Evolutionary conservation across 2,113 vertebrate species (phyloP), one percentile per base, ranked within the genome.

Genomic region (Dromaius novaehollandiae): DNA sequence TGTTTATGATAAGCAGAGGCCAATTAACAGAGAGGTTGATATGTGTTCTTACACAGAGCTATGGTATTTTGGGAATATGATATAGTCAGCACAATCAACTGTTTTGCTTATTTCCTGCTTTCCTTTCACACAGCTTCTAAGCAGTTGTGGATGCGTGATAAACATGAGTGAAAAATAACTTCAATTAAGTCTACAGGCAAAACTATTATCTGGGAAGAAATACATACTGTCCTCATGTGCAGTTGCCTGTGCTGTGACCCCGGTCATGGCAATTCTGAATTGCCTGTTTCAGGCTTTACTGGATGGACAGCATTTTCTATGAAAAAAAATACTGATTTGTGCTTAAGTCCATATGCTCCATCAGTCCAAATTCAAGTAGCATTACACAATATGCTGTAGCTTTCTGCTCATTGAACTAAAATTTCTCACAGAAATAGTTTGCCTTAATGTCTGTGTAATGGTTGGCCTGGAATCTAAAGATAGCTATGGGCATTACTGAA

Each of bases 61-160:
- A 20, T 28, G n/a, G 51, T 92, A 58, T 87, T 96, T 95, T 87
- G 84, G 84, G 66, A 92, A 25, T 82, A 82, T 22, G 51, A 69
- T 79, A 48, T 6, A 53, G 64, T 92, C 80, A 84, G 89, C 84
- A 95, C 11, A 91, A 74, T 95, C 58, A 92, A 40, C 81, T 85
- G 9, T 40, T 91, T 89, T 87, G 86, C 95, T 95, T 94, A 87
- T 85, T 82, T 92, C 18, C 78, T 76, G 61, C 66, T 85, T 84
- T 83, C 28, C 86, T 96, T 90, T 94, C 90, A 44, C 25, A 22
- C 40, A 69, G 15, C 34, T 55, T 38, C 18, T 21, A 30, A 38
- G 18, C 60, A 42, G 19, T 30, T 4, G 22, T 64, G 61, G 28
- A 44, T 69, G 25, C 34, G 60, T 36, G 3, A 46, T 56, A 58